phyloP scores from a whole-genome alignment of 2,888 invertebrate genomes.

The Steinernema scapterisci region DNA sequence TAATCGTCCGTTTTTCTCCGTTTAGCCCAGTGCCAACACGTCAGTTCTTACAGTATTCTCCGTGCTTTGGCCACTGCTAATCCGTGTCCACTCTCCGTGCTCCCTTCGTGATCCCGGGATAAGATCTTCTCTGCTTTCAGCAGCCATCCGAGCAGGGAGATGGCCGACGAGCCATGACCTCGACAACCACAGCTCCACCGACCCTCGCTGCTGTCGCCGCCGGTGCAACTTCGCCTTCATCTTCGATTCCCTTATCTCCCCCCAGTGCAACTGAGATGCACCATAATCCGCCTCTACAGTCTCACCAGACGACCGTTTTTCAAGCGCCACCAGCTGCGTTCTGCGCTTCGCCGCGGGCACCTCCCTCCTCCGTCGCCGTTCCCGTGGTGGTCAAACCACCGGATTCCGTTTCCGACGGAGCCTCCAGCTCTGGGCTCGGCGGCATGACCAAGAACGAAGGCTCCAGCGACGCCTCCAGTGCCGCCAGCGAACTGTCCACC shows the following conservation, averaged over 20 bases:
- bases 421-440: conserved; percentile 47
- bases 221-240: conserved; percentile 11
- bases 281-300: conserved; percentile 29
- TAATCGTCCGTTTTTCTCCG: neutral
- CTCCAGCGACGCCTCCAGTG: neutral
- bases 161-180: conserved; percentile 33
- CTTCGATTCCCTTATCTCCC: neutral
- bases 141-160: conserved; percentile 15
- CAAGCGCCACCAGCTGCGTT: conserved; percentile 27
- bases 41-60: neutral
- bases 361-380: conserved; percentile 28
- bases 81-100: neutral
- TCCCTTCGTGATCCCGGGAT: neutral
- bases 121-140: neutral
- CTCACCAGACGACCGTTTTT: conserved; percentile 23
- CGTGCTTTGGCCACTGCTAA: neutral
- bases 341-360: conserved; percentile 12
- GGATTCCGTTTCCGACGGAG: conserved; percentile 45
- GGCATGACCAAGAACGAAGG: conserved; percentile 36
- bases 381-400: conserved; percentile 23
- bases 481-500: conserved; percentile 12
- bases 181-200: conserved; percentile 22
- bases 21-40: neutral
- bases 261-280: conserved; percentile 6
- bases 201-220: conserved; percentile 4